A percentile compares a stretch with the other conserved stretches of the same genome.
These are phyloP conservation scores for Brachyptera putata DNA, from an alignment of 2,888 invertebrate genomes.

Conservation along the genomic window DNA sequence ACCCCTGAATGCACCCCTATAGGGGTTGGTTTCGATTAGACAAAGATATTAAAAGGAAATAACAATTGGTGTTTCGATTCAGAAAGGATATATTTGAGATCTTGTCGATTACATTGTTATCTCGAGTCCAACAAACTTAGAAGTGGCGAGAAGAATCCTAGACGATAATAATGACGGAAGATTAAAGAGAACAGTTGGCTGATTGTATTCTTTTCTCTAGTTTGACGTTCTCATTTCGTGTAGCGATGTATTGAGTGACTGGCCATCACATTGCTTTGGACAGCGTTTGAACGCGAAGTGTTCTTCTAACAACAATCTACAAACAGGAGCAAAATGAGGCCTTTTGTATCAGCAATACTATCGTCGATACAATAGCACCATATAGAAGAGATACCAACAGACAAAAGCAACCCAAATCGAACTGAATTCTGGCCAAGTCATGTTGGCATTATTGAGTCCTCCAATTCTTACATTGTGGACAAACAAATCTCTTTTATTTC, in stretches of 20 bases:
- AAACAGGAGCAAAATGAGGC: conserved; percentile 14
- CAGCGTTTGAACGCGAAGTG: background rate
- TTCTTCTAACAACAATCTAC: background rate
- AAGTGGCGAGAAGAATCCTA: background rate
- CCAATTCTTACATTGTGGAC: conserved; percentile 25
- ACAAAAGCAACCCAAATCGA: conserved; percentile 21
- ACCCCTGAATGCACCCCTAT: background rate
- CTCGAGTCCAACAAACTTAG: conserved; percentile 3
- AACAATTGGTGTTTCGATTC: background rate
- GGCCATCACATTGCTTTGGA: conserved; percentile 7
- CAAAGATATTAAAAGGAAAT: conserved; percentile 1
- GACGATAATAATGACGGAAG: conserved; percentile 14
- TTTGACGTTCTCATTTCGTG: conserved; percentile 20
- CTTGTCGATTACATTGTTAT: conserved; percentile 1
- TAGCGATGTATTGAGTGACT: conserved; percentile 2
- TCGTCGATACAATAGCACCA: conserved; percentile 9
- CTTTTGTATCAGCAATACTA: conserved; percentile 17
- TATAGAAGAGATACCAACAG: conserved; percentile 5
- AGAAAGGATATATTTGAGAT: background rate
- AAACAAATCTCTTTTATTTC: conserved; percentile 23
- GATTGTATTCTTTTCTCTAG: conserved; percentile 13
- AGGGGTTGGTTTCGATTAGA: background rate
- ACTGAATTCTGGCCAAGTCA: conserved; percentile 28
- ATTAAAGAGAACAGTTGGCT: conserved; percentile 18
- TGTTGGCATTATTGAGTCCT: conserved; percentile 30